These are phyloP conservation scores for Australoheros scitulus DNA, from an alignment of 2,113 vertebrate genomes.

Conservation along the genomic window DNA sequence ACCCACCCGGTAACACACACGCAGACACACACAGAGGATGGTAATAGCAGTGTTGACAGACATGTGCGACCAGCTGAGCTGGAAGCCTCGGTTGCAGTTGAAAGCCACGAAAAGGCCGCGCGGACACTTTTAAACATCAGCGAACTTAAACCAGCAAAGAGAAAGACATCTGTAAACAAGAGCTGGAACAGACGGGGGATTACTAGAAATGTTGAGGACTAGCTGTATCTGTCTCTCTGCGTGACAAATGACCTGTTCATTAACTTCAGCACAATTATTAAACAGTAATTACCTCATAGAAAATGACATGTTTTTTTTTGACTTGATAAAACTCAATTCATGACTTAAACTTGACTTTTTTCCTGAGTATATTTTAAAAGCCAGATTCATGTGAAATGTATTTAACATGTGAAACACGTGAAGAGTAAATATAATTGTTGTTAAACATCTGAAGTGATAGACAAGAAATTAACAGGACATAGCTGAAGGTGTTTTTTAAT, in stretches of 20 bases:
- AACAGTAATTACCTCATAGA: not conserved
- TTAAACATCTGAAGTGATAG: not conserved
- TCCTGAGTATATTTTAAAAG: not conserved
- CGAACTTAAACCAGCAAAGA: slow-evolving; percentile 55
- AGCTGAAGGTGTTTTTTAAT: not conserved
- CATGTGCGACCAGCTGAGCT: slow-evolving; percentile 90
- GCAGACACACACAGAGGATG: slow-evolving; percentile 76
- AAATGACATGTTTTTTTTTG: not conserved
- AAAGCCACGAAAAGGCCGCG: slow-evolving; percentile 73
- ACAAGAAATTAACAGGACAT: not conserved
- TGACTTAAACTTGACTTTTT: not conserved
- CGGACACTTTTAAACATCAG: slow-evolving; percentile 70
- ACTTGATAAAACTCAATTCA: not conserved
- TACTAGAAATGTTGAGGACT: slow-evolving; percentile 56
- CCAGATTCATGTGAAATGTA: not conserved
- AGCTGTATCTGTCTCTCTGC: not conserved
- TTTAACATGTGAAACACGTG: not conserved
- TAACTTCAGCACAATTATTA: not conserved
- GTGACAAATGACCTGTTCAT: slow-evolving; percentile 52
- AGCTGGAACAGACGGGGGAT: slow-evolving; percentile 57
- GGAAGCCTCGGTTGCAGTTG: slow-evolving; percentile 52
- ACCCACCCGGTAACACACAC: slow-evolving; percentile 56
- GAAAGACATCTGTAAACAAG: slow-evolving; percentile 75
- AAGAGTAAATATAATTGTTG: not conserved
- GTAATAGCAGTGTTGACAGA: slow-evolving; percentile 97